phyloP scores from a whole-genome alignment of 2,113 vertebrate species.

The Nyctibius bracteatus region DNA sequence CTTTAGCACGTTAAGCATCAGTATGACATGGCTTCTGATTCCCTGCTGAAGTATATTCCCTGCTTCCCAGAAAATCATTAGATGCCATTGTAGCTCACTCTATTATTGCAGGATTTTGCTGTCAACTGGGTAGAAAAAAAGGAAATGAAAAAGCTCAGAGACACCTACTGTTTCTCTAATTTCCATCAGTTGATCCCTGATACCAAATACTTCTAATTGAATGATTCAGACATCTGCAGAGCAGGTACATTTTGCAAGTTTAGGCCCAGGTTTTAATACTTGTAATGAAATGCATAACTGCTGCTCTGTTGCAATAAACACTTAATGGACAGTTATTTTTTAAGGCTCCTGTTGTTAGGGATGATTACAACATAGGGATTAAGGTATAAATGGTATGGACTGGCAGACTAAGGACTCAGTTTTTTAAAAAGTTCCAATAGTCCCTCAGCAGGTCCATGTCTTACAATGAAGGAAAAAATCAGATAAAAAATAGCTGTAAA shows the following conservation, averaged over 20 bases:
- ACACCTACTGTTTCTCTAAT: background rate
- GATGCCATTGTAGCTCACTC: background rate
- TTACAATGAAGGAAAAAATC: background rate
- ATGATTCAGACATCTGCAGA: background rate
- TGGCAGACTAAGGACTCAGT: background rate
- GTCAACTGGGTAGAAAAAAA: background rate
- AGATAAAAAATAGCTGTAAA: background rate
- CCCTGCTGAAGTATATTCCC: background rate
- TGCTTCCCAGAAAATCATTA: slow-evolving; percentile 16
- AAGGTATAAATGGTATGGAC: background rate
- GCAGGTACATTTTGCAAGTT: background rate
- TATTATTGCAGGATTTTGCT: background rate
- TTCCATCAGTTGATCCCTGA: background rate
- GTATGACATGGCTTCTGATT: background rate
- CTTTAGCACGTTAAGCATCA: background rate
- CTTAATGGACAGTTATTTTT: background rate
- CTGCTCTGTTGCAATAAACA: background rate
- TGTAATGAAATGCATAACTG: background rate
- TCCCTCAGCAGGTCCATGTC: background rate
- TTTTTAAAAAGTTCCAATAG: background rate
- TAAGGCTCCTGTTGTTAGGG: background rate
- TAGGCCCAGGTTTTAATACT: background rate
- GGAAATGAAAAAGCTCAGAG: background rate
- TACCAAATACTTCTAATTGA: background rate
- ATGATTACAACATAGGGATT: background rate